Evolutionary conservation across 2,113 vertebrate species (phyloP).

Genomic region (Aphyosemion australe): DNA sequence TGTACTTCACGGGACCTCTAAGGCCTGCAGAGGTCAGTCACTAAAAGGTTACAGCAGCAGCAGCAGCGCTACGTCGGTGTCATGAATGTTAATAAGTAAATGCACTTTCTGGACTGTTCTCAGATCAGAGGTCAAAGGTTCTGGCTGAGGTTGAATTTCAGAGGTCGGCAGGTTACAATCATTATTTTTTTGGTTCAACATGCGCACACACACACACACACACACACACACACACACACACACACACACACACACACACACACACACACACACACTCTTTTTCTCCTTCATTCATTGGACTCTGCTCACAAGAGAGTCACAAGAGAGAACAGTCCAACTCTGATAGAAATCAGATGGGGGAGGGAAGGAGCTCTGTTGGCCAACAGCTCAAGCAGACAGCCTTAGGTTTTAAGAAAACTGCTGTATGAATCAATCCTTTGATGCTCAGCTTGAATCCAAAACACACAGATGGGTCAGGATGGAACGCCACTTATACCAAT

Average conservation of each 20-base stretch:
- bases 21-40: constrained; percentile 17
- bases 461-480: constrained; percentile 16
- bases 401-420: constrained; percentile 2
- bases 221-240: constrained; percentile 55
- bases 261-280: constrained; percentile 48
- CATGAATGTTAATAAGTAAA: constrained; percentile 47
- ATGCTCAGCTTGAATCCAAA: constrained; percentile 23
- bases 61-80: constrained; percentile 27
- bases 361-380: neutral
- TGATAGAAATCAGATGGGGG: constrained; percentile 3
- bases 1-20: constrained; percentile 5
- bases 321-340: neutral
- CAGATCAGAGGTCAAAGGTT: constrained; percentile 34
- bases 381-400: neutral
- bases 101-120: constrained; percentile 37
- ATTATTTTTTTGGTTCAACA: constrained; percentile 59
- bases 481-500: constrained; percentile 45
- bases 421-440: constrained; percentile 11
- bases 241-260: constrained; percentile 45
- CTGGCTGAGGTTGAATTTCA: constrained; percentile 35
- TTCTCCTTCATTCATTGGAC: constrained; percentile 34
- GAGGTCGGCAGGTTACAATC: constrained; percentile 59
- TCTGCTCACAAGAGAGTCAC: constrained; percentile 3
- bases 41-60: constrained; percentile 24
- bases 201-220: constrained; percentile 48